Conservation (phyloP, 1,140 invertebrate species). For the Odontomachus brunneus region DNA sequence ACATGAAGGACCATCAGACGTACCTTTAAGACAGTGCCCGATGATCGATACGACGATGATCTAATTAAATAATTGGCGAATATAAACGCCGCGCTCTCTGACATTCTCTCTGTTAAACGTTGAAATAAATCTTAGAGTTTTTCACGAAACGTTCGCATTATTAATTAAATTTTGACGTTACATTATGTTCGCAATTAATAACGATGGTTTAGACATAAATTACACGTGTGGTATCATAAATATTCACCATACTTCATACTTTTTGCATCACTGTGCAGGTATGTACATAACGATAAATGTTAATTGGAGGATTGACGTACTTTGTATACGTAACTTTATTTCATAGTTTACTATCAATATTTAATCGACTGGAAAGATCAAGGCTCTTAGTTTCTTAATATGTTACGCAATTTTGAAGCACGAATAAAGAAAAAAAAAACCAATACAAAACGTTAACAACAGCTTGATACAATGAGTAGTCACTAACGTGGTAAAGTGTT, state of each 20-base stretch:
- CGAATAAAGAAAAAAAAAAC: neutral
- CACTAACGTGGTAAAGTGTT: neutral
- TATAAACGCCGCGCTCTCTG: too few relatives aligned
- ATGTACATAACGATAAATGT: neutral
- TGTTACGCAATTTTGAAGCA: neutral
- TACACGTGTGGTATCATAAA: neutral
- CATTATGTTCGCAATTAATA: neutral
- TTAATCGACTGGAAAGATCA: too few relatives aligned
- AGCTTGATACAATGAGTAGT: neutral
- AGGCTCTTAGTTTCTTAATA: too few relatives aligned
- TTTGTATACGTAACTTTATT: too few relatives aligned
- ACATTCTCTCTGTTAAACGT: too few relatives aligned
- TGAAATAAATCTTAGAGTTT: too few relatives aligned
- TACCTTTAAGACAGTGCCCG: too few relatives aligned
- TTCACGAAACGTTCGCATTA: neutral
- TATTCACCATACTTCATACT: neutral
- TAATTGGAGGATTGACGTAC: neutral
- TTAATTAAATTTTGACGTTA: neutral
- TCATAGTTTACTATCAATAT: too few relatives aligned
- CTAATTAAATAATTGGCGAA: too few relatives aligned
- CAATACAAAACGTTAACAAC: neutral
- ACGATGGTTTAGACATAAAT: neutral
- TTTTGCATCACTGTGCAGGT: neutral
- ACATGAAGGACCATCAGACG: too few relatives aligned
- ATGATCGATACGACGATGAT: too few relatives aligned